These are phyloP conservation scores for Galaxias olidus DNA, from an alignment of 2,797 vertebrate species.

Conservation along the genomic window DNA sequence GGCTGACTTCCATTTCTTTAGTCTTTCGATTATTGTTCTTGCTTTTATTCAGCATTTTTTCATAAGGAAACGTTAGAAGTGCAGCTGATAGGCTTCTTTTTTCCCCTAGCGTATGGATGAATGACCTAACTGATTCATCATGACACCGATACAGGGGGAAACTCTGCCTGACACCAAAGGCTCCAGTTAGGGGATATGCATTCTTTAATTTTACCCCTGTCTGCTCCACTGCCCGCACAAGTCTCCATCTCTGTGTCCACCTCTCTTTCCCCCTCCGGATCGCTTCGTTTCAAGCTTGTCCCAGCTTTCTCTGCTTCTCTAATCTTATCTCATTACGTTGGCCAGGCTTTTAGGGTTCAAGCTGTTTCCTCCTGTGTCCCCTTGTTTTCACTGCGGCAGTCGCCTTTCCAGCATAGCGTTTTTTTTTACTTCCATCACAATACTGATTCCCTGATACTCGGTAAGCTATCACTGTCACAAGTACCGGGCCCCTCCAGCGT, in stretches of 20 bases:
- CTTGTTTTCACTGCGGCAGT: constrained; percentile 27
- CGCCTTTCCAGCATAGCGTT: constrained; percentile 16
- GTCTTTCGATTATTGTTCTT: constrained; percentile 68
- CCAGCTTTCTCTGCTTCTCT: background rate
- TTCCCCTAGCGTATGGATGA: constrained; percentile 54
- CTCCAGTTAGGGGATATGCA: constrained; percentile 32
- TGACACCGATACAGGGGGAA: constrained; percentile 49
- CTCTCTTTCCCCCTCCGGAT: constrained; percentile 1
- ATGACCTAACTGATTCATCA: constrained; percentile 57
- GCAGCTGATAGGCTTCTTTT: constrained; percentile 46
- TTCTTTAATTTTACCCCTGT: constrained; percentile 27
- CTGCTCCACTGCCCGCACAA: constrained; percentile 27
- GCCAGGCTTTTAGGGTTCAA: constrained; percentile 12
- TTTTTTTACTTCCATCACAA: background rate
- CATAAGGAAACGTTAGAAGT: constrained; percentile 67
- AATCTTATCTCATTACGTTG: background rate
- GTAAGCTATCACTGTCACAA: constrained; percentile 14
- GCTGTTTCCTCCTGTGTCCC: constrained; percentile 26
- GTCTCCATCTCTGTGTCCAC: constrained; percentile 30
- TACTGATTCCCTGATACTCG: constrained; percentile 15
- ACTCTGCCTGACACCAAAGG: constrained; percentile 32
- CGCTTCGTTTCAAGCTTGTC: background rate
- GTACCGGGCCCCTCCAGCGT: constrained; percentile 10
- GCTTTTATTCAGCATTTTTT: constrained; percentile 67
- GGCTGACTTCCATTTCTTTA: constrained; percentile 67